A percentile compares a stretch with the other conserved stretches of the same genome.
Evolutionary conservation across 2,888 invertebrate genomes (phyloP).

Genomic region (Dasypogon diadema): DNA sequence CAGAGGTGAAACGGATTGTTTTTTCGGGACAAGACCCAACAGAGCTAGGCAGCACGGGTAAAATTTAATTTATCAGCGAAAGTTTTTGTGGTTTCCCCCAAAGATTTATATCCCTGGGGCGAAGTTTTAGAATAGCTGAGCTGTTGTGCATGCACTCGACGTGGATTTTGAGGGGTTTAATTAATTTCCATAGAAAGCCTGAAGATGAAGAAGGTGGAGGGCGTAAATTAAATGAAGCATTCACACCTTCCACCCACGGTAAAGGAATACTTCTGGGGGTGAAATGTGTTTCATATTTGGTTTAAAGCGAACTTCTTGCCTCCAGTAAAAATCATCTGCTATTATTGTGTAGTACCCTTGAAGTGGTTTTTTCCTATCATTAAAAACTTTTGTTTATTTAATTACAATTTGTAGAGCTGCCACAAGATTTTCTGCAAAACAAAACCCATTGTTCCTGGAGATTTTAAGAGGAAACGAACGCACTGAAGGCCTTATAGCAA

Average conservation of each 20-base stretch:
- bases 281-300: too few species aligned
- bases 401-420: too few species aligned
- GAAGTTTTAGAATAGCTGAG: conserved; percentile 20
- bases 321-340: too few species aligned
- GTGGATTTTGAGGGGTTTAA: conserved; percentile 25
- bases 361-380: too few species aligned
- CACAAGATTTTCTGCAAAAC: too few species aligned
- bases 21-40: neutral
- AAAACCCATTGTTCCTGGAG: too few species aligned
- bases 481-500: too few species aligned
- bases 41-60: neutral
- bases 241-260: neutral
- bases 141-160: conserved; percentile 13
- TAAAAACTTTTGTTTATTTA: too few species aligned
- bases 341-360: too few species aligned
- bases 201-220: neutral
- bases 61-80: conserved; percentile 35
- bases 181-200: conserved; percentile 38
- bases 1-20: neutral
- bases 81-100: conserved; percentile 25
- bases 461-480: too few species aligned
- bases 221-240: neutral
- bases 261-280: too few species aligned
- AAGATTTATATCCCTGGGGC: conserved; percentile 31
- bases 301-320: too few species aligned